phyloP scores from a whole-genome alignment of 2,888 invertebrate genomes.

The Pyrocoelia pectoralis region DNA sequence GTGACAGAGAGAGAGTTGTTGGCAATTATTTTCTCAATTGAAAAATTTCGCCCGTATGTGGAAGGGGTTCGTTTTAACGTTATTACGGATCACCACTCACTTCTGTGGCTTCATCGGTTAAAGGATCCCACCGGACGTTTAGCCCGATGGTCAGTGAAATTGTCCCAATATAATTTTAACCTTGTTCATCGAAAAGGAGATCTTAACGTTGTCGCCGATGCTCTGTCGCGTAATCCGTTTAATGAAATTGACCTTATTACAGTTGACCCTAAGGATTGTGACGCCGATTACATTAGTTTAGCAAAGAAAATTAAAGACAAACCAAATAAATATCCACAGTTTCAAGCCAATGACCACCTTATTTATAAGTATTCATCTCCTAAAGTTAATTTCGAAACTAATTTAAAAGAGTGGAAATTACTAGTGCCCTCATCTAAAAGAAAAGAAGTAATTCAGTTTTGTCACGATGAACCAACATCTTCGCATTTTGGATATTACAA shows the following conservation, averaged over 20 bases:
- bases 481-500: conserved; percentile 17
- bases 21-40: conserved; percentile 28
- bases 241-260: no score
- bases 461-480: neutral
- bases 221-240: neutral
- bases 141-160: neutral
- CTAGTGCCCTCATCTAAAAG: no score
- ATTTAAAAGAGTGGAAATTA: no score
- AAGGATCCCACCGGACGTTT: neutral
- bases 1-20: conserved; percentile 53
- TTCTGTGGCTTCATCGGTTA: neutral
- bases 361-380: no score
- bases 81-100: conserved; percentile 5
- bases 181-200: neutral
- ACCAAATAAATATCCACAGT: no score
- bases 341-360: no score
- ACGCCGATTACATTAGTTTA: no score
- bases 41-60: neutral
- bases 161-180: neutral
- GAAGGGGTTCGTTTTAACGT: neutral
- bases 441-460: neutral
- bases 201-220: neutral
- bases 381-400: no score
- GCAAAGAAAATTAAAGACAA: no score
- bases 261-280: no score